Evolutionary conservation across 2,888 invertebrate species (phyloP), one percentile per base, ranked within the genome.

Genomic region (Prostheceraeus crozeri): DNA sequence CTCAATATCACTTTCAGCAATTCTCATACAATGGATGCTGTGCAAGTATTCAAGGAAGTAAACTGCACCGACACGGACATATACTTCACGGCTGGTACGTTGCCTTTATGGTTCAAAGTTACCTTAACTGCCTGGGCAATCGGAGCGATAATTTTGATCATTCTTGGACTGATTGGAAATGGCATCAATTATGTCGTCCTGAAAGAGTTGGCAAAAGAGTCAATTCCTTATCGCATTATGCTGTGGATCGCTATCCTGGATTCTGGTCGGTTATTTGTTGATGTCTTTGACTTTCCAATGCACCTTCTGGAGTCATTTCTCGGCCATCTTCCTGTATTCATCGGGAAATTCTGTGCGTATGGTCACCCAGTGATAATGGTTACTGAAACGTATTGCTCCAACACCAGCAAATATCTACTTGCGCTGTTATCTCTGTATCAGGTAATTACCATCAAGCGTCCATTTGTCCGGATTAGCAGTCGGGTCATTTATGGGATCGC

Each of bases 221-320:
- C 57, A n/a, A 57, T 57, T 25, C 57, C 57, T 10, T 57, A 57
- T 46, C 21, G 14, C 10, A 27, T 57, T 3, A 57, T 57, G 57
- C n/a, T 46, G 3, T 57, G 57, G 57, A 57, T 57, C 21, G 45
- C 57, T 10, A 28, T 57, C 23, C 28, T 40, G 8, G 57, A 57
- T 23, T 46, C 27, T 19, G 23, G 40, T 53, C 45, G 57, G 3
- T 28, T 57, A 23, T 3, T 57, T 23, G 57, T 40, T 2, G 40
- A 57, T 53, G 27, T 57, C 16, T 14, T 57, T 4, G 57, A 57
- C 19, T 57, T 57, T 28, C 40, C 40, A 27, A 57, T 53, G 14
- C 57, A 57, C 28, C 40, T 57, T 10, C 14, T 57, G 6, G 57
- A 57, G n/a, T 4, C 57, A 11, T 57, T 57, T 57, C 23, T 40